phyloP scores from a whole-genome alignment of 2,888 invertebrate species.

The Drosophila austrosaltans region DNA sequence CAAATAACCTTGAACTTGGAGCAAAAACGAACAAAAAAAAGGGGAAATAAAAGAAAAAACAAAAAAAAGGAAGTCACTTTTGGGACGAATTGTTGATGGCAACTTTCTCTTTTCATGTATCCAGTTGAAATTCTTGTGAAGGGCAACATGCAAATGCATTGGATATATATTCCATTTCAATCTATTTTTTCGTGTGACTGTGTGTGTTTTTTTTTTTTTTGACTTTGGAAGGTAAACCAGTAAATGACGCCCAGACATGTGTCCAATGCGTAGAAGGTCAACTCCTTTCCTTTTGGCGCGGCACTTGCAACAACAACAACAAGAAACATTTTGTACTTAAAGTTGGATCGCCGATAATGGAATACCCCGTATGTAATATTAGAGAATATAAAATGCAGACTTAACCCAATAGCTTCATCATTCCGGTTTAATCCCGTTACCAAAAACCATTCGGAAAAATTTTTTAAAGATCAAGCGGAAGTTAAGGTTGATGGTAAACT shows the following conservation, averaged over 20 bases:
- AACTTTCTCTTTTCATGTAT: conserved; percentile 43
- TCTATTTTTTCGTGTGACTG: neutral
- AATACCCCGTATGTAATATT: neutral
- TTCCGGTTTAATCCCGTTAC: no score
- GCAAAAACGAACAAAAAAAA: conserved; percentile 41
- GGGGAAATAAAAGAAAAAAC: conserved; percentile 16
- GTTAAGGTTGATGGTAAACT: no score
- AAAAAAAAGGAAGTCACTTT: conserved; percentile 6
- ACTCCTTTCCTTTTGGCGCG: conserved; percentile 71
- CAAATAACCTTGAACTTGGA: conserved; percentile 72
- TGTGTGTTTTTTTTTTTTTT: conserved; percentile 14
- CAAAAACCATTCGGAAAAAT: no score
- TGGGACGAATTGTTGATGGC: neutral
- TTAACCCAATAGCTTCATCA: no score
- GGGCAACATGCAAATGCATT: conserved; percentile 57
- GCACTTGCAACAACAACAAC: neutral
- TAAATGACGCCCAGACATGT: conserved; percentile 31
- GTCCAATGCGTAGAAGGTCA: conserved; percentile 13
- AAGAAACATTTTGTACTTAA: conserved; percentile 1
- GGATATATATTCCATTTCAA: conserved; percentile 48
- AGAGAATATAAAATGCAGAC: no score
- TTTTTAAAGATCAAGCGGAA: no score
- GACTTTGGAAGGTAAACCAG: conserved; percentile 62
- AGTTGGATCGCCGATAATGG: neutral
- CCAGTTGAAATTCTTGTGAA: conserved; percentile 52